A percentile compares a stretch with the other conserved stretches of the same genome.
phyloP scores from a whole-genome alignment of 2,888 invertebrate genomes.

The Cataglyphis livida region DNA sequence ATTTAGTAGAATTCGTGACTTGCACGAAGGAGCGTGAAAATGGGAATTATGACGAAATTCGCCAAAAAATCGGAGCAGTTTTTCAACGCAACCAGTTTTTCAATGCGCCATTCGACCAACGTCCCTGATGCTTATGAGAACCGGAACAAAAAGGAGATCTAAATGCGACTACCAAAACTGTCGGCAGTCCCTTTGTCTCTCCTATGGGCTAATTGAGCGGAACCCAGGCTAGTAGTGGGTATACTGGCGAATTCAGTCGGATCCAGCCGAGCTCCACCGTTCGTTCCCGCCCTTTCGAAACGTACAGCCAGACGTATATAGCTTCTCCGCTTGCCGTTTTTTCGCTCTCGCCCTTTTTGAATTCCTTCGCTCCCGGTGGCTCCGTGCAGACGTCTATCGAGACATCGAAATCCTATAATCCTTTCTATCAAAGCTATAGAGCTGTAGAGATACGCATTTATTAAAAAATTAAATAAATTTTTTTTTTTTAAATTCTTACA shows the following conservation, averaged over 20 bases:
- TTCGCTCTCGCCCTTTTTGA: conserved; percentile 71
- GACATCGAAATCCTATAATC: conserved; percentile 37
- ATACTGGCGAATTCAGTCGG: conserved; percentile 58
- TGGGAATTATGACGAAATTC: conserved; percentile 7
- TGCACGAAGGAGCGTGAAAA: background rate
- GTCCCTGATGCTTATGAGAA: conserved; percentile 27
- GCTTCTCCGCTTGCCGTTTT: conserved; percentile 53
- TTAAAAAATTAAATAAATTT: conserved; percentile 31
- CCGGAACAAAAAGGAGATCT: conserved; percentile 49
- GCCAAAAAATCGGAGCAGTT: background rate
- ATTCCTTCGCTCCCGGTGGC: conserved; percentile 65
- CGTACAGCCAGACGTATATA: conserved; percentile 45
- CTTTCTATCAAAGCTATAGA: conserved; percentile 20
- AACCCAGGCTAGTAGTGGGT: conserved; percentile 63
- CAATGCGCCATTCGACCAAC: conserved; percentile 26
- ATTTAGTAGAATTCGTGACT: background rate
- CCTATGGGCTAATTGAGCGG: conserved; percentile 72
- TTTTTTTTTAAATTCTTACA: background rate
- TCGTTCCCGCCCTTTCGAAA: conserved; percentile 49
- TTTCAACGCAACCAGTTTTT: conserved; percentile 45
- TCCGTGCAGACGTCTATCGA: conserved; percentile 37
- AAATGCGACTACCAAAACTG: conserved; percentile 65
- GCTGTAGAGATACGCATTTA: background rate
- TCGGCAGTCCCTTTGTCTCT: conserved; percentile 75
- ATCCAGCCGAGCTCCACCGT: conserved; percentile 31